Percentiles rank a stretch among this genome's conserved stretches.
These are phyloP conservation scores for Halictus ligatus DNA, from an alignment of 2,888 invertebrate species.

Conservation along the genomic window DNA sequence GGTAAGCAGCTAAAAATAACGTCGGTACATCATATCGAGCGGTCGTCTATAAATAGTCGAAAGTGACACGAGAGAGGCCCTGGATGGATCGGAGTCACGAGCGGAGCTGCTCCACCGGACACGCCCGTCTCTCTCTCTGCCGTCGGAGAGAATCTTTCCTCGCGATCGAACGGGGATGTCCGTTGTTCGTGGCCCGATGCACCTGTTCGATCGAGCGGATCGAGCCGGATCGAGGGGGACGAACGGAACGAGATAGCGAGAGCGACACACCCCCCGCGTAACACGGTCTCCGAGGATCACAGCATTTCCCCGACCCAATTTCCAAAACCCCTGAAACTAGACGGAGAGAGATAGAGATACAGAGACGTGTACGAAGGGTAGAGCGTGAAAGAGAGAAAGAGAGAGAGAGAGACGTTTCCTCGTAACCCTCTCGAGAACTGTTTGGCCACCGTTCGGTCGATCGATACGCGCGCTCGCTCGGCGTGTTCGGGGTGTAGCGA, in stretches of 20 bases:
- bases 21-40: conserved; percentile 81
- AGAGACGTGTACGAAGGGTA: neutral
- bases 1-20: conserved; percentile 81
- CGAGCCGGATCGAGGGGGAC: neutral
- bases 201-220: neutral
- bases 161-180: conserved; percentile 4
- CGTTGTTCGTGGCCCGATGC: neutral
- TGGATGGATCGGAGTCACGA: conserved; percentile 64
- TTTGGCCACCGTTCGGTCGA: conserved; percentile 39
- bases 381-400: neutral
- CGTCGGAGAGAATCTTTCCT: conserved; percentile 53
- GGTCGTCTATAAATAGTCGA: conserved; percentile 79
- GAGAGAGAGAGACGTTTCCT: neutral
- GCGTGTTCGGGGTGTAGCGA: conserved; percentile 41
- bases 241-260: neutral
- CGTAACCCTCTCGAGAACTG: conserved; percentile 4
- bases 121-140: conserved; percentile 59
- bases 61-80: conserved; percentile 67
- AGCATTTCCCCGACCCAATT: conserved; percentile 11
- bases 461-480: conserved; percentile 30
- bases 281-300: neutral
- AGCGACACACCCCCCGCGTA: neutral
- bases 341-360: neutral
- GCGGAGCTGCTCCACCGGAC: conserved; percentile 45
- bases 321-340: neutral